Percentiles rank a stretch among this genome's conserved stretches.
phyloP scores from a whole-genome alignment of 2,888 invertebrate genomes.

The Cataglyphis cursor region DNA sequence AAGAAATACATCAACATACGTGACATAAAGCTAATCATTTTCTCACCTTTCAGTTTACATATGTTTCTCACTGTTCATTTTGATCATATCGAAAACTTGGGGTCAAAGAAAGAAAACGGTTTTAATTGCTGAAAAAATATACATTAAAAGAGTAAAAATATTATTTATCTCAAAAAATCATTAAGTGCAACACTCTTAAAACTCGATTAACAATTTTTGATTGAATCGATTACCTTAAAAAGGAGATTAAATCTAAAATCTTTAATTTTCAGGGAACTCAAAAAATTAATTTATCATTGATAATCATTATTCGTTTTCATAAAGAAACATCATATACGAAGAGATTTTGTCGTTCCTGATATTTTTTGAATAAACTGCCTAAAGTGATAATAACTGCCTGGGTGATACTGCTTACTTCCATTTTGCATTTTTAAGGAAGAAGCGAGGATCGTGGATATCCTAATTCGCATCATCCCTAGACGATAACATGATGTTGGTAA shows the following conservation, averaged over 20 bases:
- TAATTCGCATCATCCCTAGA: conserved; percentile 76
- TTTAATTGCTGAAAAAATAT: not conserved
- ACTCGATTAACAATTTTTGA: not conserved
- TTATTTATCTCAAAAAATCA: not conserved
- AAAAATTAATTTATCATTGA: not conserved
- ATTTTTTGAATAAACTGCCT: conserved; percentile 3
- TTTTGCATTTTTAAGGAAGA: not conserved
- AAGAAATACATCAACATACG: conserved; percentile 39
- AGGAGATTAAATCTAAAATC: not conserved
- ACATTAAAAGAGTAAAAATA: conserved; percentile 16
- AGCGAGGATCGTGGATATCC: not conserved
- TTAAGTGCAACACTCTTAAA: not conserved
- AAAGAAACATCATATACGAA: conserved; percentile 3
- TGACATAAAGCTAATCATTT: conserved; percentile 51
- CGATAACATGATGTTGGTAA: conserved; percentile 83
- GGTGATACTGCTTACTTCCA: not conserved
- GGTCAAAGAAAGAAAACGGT: not conserved
- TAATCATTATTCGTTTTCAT: not conserved
- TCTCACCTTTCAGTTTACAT: conserved; percentile 14
- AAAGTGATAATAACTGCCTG: too few relatives aligned
- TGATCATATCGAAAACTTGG: not conserved
- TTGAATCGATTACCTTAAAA: conserved; percentile 11
- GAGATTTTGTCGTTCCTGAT: not conserved
- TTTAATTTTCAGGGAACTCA: conserved; percentile 6
- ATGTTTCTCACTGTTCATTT: not conserved